Evolutionary conservation across 1,140 invertebrate genomes (phyloP).

Genomic region (Sinonovacula constricta): DNA sequence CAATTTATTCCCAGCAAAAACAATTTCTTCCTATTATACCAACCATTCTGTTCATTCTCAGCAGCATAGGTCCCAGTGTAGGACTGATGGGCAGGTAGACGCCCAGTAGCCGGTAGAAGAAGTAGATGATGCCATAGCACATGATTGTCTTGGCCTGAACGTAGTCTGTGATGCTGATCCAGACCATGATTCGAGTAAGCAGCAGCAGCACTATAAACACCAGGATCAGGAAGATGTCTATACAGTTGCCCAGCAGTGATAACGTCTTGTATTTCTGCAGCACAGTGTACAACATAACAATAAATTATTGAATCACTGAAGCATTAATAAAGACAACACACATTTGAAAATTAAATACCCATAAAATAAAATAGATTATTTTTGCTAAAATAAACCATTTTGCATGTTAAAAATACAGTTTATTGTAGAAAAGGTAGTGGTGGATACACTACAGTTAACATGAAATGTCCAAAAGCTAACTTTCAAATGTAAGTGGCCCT

Average conservation of each 20-base stretch:
- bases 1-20: no score
- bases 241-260: conserved; percentile 42
- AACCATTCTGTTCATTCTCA: conserved; percentile 79
- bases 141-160: conserved; percentile 69
- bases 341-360: no score
- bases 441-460: no score
- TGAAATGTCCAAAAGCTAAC: no score
- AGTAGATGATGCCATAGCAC: conserved; percentile 75
- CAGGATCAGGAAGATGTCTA: conserved; percentile 66
- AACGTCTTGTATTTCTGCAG: conserved; percentile 55
- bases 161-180: conserved; percentile 59
- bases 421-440: no score
- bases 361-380: no score
- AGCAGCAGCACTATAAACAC: conserved; percentile 66
- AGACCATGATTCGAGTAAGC: conserved; percentile 67
- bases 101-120: conserved; percentile 78
- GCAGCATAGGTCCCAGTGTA: conserved; percentile 78
- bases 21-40: no score
- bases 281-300: background rate
- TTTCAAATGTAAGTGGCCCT: no score
- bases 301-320: no score
- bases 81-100: conserved; percentile 79
- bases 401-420: no score
- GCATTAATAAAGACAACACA: no score
- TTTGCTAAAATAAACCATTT: no score